Percentiles rank a stretch among this genome's conserved stretches.
Conservation (phyloP, 2,113 vertebrate genomes). For the Cynoglossus semilaevis region DNA sequence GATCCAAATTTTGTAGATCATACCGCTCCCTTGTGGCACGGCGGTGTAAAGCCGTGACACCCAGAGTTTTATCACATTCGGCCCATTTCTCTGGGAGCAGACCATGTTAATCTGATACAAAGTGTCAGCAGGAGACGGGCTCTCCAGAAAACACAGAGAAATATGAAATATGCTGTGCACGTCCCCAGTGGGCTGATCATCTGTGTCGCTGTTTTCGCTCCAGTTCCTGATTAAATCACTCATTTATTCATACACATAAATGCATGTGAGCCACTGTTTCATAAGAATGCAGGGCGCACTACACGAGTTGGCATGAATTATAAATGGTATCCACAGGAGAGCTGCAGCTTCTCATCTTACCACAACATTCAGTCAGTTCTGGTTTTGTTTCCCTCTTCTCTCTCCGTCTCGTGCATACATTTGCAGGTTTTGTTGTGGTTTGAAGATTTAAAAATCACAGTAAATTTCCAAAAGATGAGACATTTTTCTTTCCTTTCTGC, state of each 20-base stretch:
- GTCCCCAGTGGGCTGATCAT: constrained; percentile 18
- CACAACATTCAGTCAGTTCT: no score
- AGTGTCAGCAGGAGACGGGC: constrained; percentile 7
- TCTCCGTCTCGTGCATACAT: no score
- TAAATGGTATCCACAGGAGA: constrained; percentile 37
- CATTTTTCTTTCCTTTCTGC: constrained; percentile 23
- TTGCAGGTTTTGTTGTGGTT: no score
- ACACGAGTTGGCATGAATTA: constrained; percentile 60
- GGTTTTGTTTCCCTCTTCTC: no score
- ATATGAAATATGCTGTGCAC: constrained; percentile 7
- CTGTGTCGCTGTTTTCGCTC: constrained; percentile 16
- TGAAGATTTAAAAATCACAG: no score
- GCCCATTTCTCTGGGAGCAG: not conserved
- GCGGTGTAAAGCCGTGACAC: no score
- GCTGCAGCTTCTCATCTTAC: not conserved
- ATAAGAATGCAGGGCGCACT: constrained; percentile 39
- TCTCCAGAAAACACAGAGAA: constrained; percentile 4
- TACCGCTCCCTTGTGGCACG: no score
- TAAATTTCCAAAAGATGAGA: no score
- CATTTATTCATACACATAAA: constrained; percentile 41
- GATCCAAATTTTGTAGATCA: no score
- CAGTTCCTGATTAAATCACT: constrained; percentile 7
- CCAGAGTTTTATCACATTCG: constrained; percentile 4
- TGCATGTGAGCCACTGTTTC: constrained; percentile 27
- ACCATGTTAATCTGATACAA: constrained; percentile 10